Conservation (phyloP, 2,113 vertebrate genomes). For the Pelecanoides urinatrix region DNA sequence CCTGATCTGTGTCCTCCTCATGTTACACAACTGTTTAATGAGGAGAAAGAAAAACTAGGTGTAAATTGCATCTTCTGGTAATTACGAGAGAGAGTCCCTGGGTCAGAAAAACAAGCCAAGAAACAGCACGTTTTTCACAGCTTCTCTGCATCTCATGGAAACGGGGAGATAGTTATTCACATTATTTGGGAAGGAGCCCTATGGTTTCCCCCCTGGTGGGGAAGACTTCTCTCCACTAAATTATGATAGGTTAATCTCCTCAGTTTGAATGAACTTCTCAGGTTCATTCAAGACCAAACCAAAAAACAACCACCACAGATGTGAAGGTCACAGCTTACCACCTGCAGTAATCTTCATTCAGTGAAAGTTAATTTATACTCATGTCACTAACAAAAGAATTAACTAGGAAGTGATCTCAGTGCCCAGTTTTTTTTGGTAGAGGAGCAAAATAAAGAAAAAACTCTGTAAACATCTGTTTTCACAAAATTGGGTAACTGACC, state of each 20-base stretch:
- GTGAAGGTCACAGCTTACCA: neutral
- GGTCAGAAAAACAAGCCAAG: neutral
- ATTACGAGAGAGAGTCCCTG: neutral
- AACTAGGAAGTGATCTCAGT: constrained; percentile 17
- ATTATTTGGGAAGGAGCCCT: neutral
- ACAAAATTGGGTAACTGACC: neutral
- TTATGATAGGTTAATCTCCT: neutral
- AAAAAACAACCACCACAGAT: neutral
- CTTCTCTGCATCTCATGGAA: neutral
- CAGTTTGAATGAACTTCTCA: neutral
- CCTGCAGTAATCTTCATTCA: neutral
- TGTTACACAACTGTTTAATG: neutral
- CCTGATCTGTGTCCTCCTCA: neutral
- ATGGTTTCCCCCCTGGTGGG: neutral
- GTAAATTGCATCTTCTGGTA: neutral
- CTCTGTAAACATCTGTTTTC: neutral
- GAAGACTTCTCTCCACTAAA: neutral
- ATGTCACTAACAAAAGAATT: neutral
- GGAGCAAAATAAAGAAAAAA: neutral
- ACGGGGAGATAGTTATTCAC: neutral
- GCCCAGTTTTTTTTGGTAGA: neutral
- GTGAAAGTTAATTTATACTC: neutral
- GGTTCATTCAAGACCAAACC: neutral
- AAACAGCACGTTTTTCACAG: neutral
- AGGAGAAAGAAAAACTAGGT: neutral